phyloP scores from a whole-genome alignment of 2,113 vertebrate species.

The Podilymbus podiceps region DNA sequence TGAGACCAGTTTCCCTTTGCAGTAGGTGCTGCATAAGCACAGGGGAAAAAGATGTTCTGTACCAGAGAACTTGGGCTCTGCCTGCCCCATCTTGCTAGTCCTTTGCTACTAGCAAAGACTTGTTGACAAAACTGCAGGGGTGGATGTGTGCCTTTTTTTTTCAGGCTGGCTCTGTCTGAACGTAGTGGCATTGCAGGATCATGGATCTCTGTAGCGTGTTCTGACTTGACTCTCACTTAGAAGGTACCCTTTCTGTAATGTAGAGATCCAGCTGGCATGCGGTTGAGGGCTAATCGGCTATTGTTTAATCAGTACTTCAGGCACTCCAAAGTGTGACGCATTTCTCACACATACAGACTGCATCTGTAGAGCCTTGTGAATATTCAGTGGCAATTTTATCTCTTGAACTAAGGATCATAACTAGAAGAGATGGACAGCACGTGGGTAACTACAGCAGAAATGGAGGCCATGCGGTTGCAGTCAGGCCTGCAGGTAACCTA shows the following conservation, averaged over 20 bases:
- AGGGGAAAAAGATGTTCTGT: not conserved
- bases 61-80: not conserved
- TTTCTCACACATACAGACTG: not conserved
- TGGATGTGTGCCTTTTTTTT: not conserved
- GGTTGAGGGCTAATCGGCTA: not conserved
- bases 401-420: not conserved
- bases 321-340: not conserved
- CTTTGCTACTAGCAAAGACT: not conserved
- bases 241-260: not conserved
- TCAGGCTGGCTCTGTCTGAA: not conserved
- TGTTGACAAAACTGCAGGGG: not conserved
- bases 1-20: not conserved
- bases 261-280: not conserved
- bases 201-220: not conserved
- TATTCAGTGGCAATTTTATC: not conserved
- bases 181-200: not conserved
- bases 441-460: not conserved
- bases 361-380: not conserved
- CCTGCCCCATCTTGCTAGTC: not conserved
- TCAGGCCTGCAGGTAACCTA: not conserved
- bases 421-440: not conserved
- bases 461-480: not conserved
- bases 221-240: not conserved
- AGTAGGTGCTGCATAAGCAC: not conserved
- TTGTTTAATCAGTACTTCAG: not conserved